Percentiles rank a stretch among this genome's conserved stretches.
These are phyloP conservation scores for Cydia pomonella DNA, from an alignment of 1,140 invertebrate genomes.

Conservation along the genomic window DNA sequence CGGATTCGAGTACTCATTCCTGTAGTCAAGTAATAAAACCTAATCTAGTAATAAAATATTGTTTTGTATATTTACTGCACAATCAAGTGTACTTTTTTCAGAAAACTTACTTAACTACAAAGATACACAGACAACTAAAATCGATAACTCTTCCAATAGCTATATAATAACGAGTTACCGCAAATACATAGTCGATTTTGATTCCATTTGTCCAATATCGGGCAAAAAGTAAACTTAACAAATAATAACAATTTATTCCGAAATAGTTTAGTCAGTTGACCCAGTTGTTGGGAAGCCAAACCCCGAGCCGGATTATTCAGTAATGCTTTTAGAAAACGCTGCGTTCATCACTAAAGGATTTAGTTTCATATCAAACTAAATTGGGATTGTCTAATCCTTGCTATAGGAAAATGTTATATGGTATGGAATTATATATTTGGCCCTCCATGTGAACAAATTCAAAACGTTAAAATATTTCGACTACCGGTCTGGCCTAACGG, in stretches of 20 bases:
- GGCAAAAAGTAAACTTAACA: no score
- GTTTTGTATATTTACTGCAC: no score
- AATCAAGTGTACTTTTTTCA: no score
- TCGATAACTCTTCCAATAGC: neutral
- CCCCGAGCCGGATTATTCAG: neutral
- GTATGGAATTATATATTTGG: neutral
- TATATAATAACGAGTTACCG: no score
- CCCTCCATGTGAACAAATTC: neutral
- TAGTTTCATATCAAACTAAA: slow-evolving; percentile 28
- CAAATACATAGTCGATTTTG: no score
- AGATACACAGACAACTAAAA: no score
- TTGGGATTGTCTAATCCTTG: neutral
- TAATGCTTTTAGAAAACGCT: slow-evolving; percentile 21
- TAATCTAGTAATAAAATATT: no score
- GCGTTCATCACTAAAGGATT: neutral
- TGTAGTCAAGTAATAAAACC: no score
- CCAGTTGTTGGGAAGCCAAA: slow-evolving; percentile 19
- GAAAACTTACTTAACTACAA: no score
- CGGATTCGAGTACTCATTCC: no score
- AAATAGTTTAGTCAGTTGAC: neutral
- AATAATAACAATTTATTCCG: slow-evolving; percentile 3
- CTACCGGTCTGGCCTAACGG: no score
- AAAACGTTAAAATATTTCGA: neutral
- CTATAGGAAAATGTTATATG: neutral
- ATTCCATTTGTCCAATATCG: no score